phyloP scores from a whole-genome alignment of 2,888 invertebrate species.

The Acrobasis repandana region DNA sequence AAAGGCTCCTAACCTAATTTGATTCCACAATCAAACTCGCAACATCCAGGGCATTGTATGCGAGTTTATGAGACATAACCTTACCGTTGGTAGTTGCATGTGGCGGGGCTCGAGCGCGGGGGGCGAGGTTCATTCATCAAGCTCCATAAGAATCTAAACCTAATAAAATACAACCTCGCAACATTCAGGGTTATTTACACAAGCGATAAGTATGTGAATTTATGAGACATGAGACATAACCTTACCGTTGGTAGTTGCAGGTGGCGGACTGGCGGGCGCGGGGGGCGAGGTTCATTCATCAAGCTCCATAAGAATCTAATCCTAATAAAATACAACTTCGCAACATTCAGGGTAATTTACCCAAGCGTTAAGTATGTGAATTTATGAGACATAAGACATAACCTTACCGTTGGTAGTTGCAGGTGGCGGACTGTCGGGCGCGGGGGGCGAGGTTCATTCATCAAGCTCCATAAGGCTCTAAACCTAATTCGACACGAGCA shows the following conservation, averaged over 20 bases:
- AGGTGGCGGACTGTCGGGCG: conserved; percentile 40
- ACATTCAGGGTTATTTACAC: conserved; percentile 40
- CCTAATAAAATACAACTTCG: conserved; percentile 79
- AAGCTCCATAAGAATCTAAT: conserved; percentile 80
- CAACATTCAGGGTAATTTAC: conserved; percentile 49
- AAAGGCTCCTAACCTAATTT: background rate
- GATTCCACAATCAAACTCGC: background rate
- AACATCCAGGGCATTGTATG: background rate
- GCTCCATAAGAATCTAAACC: conserved; percentile 81
- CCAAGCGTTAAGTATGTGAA: no score
- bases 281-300: conserved; percentile 72
- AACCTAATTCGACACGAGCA: conserved; percentile 80
- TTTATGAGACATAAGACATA: conserved; percentile 21
- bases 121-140: conserved; percentile 75
- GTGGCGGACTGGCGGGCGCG: conserved; percentile 40
- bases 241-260: conserved; percentile 32
- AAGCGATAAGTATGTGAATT: no score
- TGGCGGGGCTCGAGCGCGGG: conserved; percentile 41
- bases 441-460: conserved; percentile 68
- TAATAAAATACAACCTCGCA: conserved; percentile 80
- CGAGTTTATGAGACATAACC: conserved; percentile 25
- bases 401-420: conserved; percentile 29
- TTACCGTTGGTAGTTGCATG: conserved; percentile 33
- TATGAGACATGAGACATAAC: conserved; percentile 20
- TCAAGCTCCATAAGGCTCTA: conserved; percentile 81